Percentiles rank a stretch among this genome's conserved stretches.
Conservation (phyloP, 2,797 vertebrate genomes). For the Anguilla anguilla region DNA sequence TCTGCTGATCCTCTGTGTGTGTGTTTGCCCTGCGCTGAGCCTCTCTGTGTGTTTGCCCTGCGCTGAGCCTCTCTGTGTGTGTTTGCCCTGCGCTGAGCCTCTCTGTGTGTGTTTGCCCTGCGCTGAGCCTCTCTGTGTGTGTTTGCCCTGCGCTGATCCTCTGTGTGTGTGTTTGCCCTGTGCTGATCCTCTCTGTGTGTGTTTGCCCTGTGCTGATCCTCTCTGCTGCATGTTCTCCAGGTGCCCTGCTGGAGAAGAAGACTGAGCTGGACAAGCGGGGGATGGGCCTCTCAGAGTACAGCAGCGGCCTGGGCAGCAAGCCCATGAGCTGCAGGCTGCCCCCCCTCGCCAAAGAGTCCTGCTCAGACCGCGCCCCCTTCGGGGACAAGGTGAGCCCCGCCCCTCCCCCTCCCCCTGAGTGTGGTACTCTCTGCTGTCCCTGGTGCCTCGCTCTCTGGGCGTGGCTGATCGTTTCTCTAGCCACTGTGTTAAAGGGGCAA, state of each 20-base stretch:
- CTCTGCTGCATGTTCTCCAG: slow-evolving; percentile 60
- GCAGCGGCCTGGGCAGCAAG: slow-evolving; percentile 92
- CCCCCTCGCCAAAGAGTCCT: slow-evolving; percentile 95
- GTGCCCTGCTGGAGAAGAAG: slow-evolving; percentile 98
- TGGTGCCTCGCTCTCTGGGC: no score
- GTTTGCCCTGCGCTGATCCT: no score
- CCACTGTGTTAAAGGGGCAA: no score
- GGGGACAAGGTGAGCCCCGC: slow-evolving; percentile 85
- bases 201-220: slow-evolving; percentile 6
- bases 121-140: no score
- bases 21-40: no score
- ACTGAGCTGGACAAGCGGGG: slow-evolving; percentile 96
- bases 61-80: no score
- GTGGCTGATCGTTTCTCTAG: no score
- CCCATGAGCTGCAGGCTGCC: slow-evolving; percentile 89
- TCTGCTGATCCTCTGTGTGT: no score
- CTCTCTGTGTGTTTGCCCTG: no score
- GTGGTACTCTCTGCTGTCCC: no score
- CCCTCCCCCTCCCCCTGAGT: background rate
- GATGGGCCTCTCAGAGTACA: slow-evolving; percentile 94
- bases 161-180: background rate
- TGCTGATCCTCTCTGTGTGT: background rate
- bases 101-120: no score
- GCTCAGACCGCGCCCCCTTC: slow-evolving; percentile 88
- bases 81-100: no score